Conservation (phyloP, 2,888 invertebrate species). For the Spodoptera exigua region DNA sequence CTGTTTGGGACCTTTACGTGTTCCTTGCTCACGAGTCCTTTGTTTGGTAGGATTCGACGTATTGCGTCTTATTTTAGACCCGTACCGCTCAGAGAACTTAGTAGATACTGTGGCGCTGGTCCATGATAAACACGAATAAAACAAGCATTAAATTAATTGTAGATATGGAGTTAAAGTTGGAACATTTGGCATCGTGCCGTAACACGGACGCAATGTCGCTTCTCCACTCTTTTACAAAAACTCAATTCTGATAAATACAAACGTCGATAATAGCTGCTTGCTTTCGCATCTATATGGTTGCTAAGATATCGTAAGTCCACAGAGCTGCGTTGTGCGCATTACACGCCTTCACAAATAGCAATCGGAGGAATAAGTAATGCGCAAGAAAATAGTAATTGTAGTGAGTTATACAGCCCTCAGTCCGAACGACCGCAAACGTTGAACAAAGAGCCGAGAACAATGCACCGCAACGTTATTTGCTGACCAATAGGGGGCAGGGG, state of each 20-base stretch:
- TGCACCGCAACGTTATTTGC: conserved; percentile 49
- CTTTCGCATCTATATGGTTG: no score
- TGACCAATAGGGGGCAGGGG: conserved; percentile 56
- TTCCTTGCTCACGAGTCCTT: conserved; percentile 55
- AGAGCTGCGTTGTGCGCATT: no score
- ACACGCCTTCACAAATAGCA: no score
- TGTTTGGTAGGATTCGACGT: conserved; percentile 45
- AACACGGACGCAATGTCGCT: conserved; percentile 43
- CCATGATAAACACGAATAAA: conserved; percentile 39
- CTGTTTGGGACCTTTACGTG: conserved; percentile 59
- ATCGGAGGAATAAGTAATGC: conserved; percentile 21
- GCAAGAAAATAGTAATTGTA: conserved; percentile 26
- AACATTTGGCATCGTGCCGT: conserved; percentile 66
- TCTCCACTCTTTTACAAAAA: conserved; percentile 29
- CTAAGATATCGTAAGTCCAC: no score
- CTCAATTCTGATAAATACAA: conserved; percentile 39
- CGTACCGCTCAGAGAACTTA: conserved; percentile 3
- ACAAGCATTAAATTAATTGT: conserved; percentile 43
- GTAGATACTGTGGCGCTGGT: conserved; percentile 11
- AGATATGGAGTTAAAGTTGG: conserved; percentile 61
- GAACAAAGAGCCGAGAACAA: conserved; percentile 55
- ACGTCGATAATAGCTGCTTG: no score
- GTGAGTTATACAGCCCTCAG: conserved; percentile 28
- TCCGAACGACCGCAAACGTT: conserved; percentile 17
- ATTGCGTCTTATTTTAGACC: conserved; percentile 14